phyloP scores from a whole-genome alignment of 2,113 vertebrate genomes.

The Pyxicephalus adspersus region DNA sequence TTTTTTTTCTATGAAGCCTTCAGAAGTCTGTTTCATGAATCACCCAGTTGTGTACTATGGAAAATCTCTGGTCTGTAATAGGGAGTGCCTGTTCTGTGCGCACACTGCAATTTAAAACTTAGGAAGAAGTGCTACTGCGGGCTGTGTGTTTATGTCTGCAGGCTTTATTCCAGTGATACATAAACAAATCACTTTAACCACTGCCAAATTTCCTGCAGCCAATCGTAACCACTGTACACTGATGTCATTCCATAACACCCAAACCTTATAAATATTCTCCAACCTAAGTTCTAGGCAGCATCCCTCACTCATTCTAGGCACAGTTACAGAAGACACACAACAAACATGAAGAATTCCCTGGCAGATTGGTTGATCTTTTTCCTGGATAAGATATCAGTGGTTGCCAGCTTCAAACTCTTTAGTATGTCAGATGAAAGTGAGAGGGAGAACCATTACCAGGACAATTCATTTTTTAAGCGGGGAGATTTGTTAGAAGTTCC shows the following conservation, averaged over 20 bases:
- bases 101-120: constrained; percentile 16
- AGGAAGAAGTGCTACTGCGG: constrained; percentile 36
- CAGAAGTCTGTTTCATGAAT: constrained; percentile 51
- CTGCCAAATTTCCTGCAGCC: constrained; percentile 43
- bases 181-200: constrained; percentile 8
- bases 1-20: constrained; percentile 21
- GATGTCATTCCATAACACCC: constrained; percentile 51
- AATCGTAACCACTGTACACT: constrained; percentile 36
- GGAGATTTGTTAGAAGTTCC: constrained; percentile 91
- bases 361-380: constrained; percentile 78
- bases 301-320: constrained; percentile 5
- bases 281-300: constrained; percentile 21
- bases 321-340: constrained; percentile 1
- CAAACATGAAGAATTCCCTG: constrained; percentile 74
- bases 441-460: constrained; percentile 55
- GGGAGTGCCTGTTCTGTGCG: constrained; percentile 48
- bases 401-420: constrained; percentile 75
- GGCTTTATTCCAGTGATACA: constrained; percentile 36
- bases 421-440: constrained; percentile 57
- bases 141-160: constrained; percentile 46
- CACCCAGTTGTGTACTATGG: constrained; percentile 41
- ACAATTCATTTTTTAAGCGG: constrained; percentile 72
- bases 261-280: constrained; percentile 51
- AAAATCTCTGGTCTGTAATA: constrained; percentile 43
- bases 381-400: constrained; percentile 80